Conservation (phyloP, 2,113 vertebrate species). For the Myrmophylax atrothorax region DNA sequence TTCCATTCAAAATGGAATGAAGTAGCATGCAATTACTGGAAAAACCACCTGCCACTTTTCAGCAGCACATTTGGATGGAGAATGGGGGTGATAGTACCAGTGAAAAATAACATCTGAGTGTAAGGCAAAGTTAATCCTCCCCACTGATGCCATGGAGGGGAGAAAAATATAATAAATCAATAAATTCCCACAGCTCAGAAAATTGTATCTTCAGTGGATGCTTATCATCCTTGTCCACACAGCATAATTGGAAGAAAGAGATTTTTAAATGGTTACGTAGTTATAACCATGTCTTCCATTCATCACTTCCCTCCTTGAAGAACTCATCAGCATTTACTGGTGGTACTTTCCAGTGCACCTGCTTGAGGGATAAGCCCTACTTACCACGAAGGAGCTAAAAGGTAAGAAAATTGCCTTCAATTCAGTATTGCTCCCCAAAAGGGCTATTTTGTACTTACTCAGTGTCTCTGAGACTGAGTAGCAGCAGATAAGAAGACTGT, state of each 20-base stretch:
- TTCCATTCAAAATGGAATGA: constrained; percentile 40
- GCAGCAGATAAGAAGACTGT: constrained; percentile 16
- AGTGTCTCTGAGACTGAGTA: background rate
- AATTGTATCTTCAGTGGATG: constrained; percentile 28
- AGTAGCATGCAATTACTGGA: constrained; percentile 36
- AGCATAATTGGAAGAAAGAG: background rate
- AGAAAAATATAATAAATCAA: constrained; percentile 46
- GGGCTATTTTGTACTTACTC: background rate
- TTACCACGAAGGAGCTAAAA: background rate
- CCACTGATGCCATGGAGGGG: background rate
- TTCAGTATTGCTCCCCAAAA: background rate
- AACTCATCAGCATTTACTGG: background rate
- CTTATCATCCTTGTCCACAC: background rate
- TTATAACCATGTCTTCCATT: background rate
- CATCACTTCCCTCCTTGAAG: background rate
- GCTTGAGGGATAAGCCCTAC: constrained; percentile 6
- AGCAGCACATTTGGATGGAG: constrained; percentile 19
- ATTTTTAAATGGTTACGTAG: constrained; percentile 1
- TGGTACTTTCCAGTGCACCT: background rate
- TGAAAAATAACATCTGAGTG: background rate
- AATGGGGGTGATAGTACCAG: background rate
- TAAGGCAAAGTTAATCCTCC: constrained; percentile 39
- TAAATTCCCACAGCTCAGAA: constrained; percentile 43
- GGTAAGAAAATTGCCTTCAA: background rate
- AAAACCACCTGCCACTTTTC: constrained; percentile 47